Evolutionary conservation across 2,797 vertebrate species (phyloP).

Genomic region (Triplophysa bombifrons): DNA sequence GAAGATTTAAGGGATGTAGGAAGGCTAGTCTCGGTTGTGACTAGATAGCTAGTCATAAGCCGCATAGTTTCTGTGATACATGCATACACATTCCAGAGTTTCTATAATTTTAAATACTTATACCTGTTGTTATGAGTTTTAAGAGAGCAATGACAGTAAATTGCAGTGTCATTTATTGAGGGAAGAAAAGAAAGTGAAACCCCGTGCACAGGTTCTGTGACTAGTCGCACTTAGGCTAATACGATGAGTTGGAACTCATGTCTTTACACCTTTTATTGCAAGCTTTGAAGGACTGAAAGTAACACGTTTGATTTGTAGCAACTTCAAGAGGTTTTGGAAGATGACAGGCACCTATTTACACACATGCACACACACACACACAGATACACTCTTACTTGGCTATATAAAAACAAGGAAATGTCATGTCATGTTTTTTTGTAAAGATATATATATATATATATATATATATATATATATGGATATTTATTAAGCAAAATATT

Average conservation of each 20-base stretch:
- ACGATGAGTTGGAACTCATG: neutral
- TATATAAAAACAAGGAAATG: no score
- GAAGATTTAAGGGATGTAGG: neutral
- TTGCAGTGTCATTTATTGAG: neutral
- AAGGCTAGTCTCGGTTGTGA: conserved; percentile 14
- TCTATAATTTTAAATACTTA: neutral
- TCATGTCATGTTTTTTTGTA: no score
- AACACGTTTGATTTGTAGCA: neutral
- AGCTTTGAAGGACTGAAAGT: neutral
- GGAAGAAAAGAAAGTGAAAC: conserved; percentile 12
- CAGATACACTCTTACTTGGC: neutral
- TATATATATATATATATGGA: no score
- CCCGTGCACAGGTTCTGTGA: neutral
- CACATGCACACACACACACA: neutral
- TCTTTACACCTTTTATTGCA: neutral
- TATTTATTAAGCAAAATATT: neutral
- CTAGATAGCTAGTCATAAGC: neutral
- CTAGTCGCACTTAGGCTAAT: neutral
- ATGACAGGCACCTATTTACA: neutral
- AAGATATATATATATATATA: no score
- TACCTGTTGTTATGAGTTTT: neutral
- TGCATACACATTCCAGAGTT: neutral
- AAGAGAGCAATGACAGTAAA: neutral
- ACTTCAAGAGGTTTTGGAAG: neutral
- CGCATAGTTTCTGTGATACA: conserved; percentile 7